A percentile compares a stretch with the other conserved stretches of the same genome.
phyloP scores from a whole-genome alignment of 2,113 vertebrate species.

The Bostrychus sinensis region DNA sequence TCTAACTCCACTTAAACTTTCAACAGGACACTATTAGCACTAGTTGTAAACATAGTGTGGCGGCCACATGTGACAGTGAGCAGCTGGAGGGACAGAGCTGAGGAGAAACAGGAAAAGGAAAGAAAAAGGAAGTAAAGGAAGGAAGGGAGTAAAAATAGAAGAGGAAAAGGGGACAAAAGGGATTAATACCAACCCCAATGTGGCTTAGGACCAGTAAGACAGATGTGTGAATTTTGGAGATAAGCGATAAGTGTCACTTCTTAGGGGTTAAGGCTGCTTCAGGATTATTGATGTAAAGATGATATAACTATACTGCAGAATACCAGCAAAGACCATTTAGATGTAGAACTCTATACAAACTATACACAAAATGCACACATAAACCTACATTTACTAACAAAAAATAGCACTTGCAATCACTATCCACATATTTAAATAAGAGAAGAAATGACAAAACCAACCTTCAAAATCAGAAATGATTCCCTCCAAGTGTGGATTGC shows the following conservation, averaged over 20 bases:
- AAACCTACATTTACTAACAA: background rate
- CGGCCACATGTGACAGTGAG: slow-evolving; percentile 23
- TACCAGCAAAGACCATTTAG: background rate
- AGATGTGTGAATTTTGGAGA: slow-evolving; percentile 27
- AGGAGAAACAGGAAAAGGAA: slow-evolving; percentile 63
- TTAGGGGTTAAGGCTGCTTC: slow-evolving; percentile 5
- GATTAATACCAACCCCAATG: slow-evolving; percentile 47
- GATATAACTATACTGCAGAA: too few species aligned
- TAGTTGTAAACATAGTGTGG: background rate
- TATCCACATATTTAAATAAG: background rate
- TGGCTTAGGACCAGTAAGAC: slow-evolving; percentile 24
- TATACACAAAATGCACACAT: slow-evolving; percentile 7
- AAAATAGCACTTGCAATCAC: slow-evolving; percentile 4
- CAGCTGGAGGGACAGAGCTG: slow-evolving; percentile 56
- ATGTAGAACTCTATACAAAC: slow-evolving; percentile 1
- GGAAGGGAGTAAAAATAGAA: slow-evolving; percentile 49
- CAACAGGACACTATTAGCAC: background rate
- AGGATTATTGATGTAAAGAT: too few species aligned
- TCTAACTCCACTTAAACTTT: background rate
- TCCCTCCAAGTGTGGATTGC: slow-evolving; percentile 92
- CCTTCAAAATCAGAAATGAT: slow-evolving; percentile 97
- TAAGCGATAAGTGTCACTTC: slow-evolving; percentile 51
- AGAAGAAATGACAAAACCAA: slow-evolving; percentile 69
- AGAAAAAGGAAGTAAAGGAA: slow-evolving; percentile 61
- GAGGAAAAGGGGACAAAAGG: slow-evolving; percentile 60